phyloP scores from a whole-genome alignment of 2,888 invertebrate genomes.

The Yponomeuta plumbellus region DNA sequence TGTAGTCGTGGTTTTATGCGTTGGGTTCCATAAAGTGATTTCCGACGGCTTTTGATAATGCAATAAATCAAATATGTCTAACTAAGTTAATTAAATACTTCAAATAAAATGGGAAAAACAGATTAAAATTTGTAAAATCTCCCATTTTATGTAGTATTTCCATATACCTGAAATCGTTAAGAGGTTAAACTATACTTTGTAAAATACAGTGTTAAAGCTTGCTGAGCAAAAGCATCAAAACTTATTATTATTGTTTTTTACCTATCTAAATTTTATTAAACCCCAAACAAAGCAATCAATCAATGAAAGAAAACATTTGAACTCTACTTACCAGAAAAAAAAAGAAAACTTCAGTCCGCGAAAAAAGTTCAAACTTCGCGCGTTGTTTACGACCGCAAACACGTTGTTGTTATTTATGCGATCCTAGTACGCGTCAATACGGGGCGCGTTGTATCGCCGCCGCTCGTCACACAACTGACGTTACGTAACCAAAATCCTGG shows the following conservation, averaged over 20 bases:
- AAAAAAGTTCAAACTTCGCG: constrained; percentile 19
- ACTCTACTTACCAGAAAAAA: constrained; percentile 18
- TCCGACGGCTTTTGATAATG: too few species aligned
- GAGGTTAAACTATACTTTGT: too few species aligned
- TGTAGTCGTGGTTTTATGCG: too few species aligned
- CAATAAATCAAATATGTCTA: too few species aligned
- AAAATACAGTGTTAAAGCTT: too few species aligned
- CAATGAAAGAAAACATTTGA: background rate
- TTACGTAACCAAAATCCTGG: constrained; percentile 67
- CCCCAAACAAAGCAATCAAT: background rate
- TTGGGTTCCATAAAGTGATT: too few species aligned
- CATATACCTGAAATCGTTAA: too few species aligned
- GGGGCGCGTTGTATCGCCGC: constrained; percentile 44
- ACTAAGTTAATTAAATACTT: too few species aligned
- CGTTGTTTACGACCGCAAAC: constrained; percentile 67
- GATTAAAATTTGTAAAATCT: too few species aligned
- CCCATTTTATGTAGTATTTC: too few species aligned
- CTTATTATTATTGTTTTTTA: background rate
- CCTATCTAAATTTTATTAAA: constrained; percentile 4
- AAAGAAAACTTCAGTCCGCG: background rate
- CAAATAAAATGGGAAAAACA: background rate
- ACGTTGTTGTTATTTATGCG: constrained; percentile 73
- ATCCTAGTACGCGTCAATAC: constrained; percentile 29
- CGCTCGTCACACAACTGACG: constrained; percentile 55
- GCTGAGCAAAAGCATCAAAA: too few species aligned